Evolutionary conservation across 2,113 vertebrate species (phyloP), one percentile per base, ranked within the genome.

Genomic region (Potamarius usumacintae): DNA sequence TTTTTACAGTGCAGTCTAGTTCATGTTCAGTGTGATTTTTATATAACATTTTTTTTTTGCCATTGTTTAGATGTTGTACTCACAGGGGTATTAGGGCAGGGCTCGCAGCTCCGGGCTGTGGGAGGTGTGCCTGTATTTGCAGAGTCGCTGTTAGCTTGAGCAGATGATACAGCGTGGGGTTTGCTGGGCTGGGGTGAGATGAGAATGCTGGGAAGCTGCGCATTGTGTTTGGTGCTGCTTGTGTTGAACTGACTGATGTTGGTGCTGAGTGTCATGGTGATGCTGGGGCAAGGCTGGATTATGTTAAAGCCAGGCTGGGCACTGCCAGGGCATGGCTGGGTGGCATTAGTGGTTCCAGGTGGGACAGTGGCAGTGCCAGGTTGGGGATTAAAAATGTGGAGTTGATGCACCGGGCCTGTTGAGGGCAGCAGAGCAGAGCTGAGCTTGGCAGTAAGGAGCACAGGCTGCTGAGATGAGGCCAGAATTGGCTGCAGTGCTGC

Each of bases 161-260:
- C n/a, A 52, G 82, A 77, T 11, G 63, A 0, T 95, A 94, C 93
- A 95, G 95, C 92, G 94, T 94, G 87, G 94, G 94, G 1, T 95
- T 96, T 90, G 95, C 85, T 82, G 65, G 60, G 58, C n/a, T 83
- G 79, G 80, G 96, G 95, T 92, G 97, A 96, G 93, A 97, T 96
- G 71, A 97, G 96, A 63, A 97, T 97, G 95, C 96, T 96, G 91
- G 96, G 96, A 94, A 97, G 95, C 93, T 96, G 96, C 85, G 96
- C 95, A 94, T 9, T 84, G 60, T 83, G 81, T 95, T 97, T 96
- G 95, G 96, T 95, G 94, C 96, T 95, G 92, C 96, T 95, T 89
- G 96, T 76, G n/a, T 11, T 81, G 27, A 77, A 84, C 72, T 78
- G 82, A 34, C 58, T 69, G 50, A 88, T 25, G 52, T 50, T 88